Evolutionary conservation across 2,888 invertebrate species (phyloP), one percentile per base, ranked within the genome.

Genomic region (Plagiodera versicolora): DNA sequence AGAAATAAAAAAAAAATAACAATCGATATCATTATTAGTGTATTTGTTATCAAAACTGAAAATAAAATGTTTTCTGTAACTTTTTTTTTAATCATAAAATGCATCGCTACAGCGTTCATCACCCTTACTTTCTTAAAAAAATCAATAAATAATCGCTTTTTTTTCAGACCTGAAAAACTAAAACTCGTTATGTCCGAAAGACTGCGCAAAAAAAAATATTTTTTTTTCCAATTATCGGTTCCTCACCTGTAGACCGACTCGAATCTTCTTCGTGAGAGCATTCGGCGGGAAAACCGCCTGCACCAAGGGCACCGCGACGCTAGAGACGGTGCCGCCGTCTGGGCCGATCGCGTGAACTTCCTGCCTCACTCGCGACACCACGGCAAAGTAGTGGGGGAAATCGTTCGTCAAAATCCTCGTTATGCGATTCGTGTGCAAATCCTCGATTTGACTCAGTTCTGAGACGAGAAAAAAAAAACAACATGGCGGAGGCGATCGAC

Each of bases 211-310:
- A n/a, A n/a, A n/a, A n/a, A n/a, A n/a, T n/a, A 24, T 24, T 6
- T 5, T 24, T 6, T 6, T 24, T 24, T 24, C 24, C 24, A 6
- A 32, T 20, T 24, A 17, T 28, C 1, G 18, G 16, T 32, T 6
- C 11, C 39, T 60, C 80, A 90, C 91, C 85, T 97, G 97, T 65
- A 98, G 86, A 65, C 97, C 97, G 72, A 99, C 98, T 83, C 95
- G 92, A 82, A 99, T 99, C 80, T 96, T 95, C 84, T 99, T 99
- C n/a, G 98, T 99, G 50, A 99, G 87, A 45, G 99, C 97, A 70
- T 93, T 92, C 44, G 94, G 89, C 17, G 98, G 98, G 86, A 99
- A 98, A 68, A 87, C 84, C 5, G 89, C 88, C 72, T 89, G 89
- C 1, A 89, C 89, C 81, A 95, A 90, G 3, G 96, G 94, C 57